Base-by-base conservation (phyloP, 2,888 invertebrate species). In the Schrankia costaestrigalis region DNA sequence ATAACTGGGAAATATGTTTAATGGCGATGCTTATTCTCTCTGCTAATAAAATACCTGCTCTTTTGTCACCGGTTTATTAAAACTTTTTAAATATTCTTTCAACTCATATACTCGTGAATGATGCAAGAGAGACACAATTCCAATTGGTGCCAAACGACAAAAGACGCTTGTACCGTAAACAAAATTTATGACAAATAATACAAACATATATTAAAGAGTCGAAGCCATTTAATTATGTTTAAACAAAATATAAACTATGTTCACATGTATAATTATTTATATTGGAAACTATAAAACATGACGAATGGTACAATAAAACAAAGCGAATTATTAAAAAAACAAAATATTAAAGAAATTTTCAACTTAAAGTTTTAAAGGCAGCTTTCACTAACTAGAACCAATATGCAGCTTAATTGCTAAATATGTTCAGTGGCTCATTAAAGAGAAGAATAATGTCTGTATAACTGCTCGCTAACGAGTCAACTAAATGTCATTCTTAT, bases 401-500 rank as follows among this genome's bases (percentile, higher is more conserved):
- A 58, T 51, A 45, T 55, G 34, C 46, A 48, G 52, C 26, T 46
- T 56, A 55, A 56, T 55, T 48, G 46, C 46, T 55, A 35, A 56
- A 58, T 50, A 50, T 55, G 42, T 55, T 46, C 48, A 46, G 56
- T 39, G 31, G 41, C 36, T 49, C 59, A 48, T 58, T 58, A 55
- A 42, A 46, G 41, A 42, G 35, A 38, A 8, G 33, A 46, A 45
- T 35, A 29, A 47, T 43, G 25, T 54, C 27, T 34, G 33, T 52
- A 31, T 59, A 55, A 63, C 52, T 53, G 54, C 46, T 46, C 31
- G 43, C 62, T 70, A 70, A 70, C 55, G 61, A 66, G 64, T 41
- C 39, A 40, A 45, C 36, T 30, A 53, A 47, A 56, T 39, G 47
- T 56, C 41, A 44, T 40, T 22, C 18, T 11, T 35, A 28, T 23